Evolutionary conservation across 1,140 invertebrate genomes (phyloP).

Genomic region (Bathynomus jamesi): DNA sequence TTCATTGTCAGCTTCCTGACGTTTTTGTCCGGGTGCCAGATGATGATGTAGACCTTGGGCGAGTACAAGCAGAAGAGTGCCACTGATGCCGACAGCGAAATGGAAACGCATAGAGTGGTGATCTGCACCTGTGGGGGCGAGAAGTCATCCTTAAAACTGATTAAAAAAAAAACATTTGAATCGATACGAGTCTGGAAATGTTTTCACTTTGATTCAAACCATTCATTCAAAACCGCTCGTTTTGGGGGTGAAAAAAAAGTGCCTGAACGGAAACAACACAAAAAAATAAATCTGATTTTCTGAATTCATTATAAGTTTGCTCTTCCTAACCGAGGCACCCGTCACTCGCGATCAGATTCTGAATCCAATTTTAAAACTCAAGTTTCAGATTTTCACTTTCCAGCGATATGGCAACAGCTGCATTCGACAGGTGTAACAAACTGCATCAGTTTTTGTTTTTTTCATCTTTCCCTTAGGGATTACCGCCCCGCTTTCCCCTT

Average conservation of each 20-base stretch:
- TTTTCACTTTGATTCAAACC: background rate
- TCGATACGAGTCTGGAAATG: background rate
- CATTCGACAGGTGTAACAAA: too few species aligned
- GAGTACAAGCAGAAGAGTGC: conserved; percentile 50
- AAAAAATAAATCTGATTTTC: background rate
- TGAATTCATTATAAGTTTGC: background rate
- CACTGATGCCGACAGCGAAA: conserved; percentile 49
- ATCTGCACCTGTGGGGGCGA: conserved; percentile 48
- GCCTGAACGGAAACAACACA: background rate
- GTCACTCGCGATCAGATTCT: too few species aligned
- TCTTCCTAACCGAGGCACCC: too few species aligned
- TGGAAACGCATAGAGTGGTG: conserved; percentile 50
- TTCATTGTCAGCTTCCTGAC: conserved; percentile 51
- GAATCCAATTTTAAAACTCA: too few species aligned
- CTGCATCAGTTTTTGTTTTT: too few species aligned
- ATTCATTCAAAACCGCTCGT: background rate
- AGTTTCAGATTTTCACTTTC: too few species aligned
- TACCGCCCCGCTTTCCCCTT: too few species aligned
- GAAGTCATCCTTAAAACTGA: background rate
- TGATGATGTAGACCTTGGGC: conserved; percentile 51
- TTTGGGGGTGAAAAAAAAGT: background rate
- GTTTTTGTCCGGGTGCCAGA: conserved; percentile 52
- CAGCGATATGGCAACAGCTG: too few species aligned
- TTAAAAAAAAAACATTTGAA: background rate
- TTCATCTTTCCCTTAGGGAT: too few species aligned